Conservation (phyloP, 2,113 vertebrate genomes). For the Chroicocephalus ridibundus region DNA sequence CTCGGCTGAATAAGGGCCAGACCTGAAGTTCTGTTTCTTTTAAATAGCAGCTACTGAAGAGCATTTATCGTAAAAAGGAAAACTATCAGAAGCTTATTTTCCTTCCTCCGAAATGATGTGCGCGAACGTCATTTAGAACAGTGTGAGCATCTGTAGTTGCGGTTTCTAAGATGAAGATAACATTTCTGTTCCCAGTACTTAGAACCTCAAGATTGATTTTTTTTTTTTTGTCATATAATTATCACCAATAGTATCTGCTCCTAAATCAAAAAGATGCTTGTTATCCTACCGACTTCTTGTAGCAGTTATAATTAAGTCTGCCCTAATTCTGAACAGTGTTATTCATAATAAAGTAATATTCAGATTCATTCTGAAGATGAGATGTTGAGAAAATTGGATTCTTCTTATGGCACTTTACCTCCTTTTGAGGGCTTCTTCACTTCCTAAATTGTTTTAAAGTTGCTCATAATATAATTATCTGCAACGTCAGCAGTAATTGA, state of each 20-base stretch:
- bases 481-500: background rate
- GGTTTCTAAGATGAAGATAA: background rate
- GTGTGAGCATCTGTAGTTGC: background rate
- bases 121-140: background rate
- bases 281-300: background rate
- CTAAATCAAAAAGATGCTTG: background rate
- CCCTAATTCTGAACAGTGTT: background rate
- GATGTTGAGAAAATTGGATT: constrained; percentile 10
- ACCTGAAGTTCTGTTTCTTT: background rate
- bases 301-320: background rate
- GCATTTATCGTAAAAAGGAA: background rate
- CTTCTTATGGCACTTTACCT: background rate
- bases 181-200: background rate
- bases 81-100: background rate
- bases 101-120: background rate
- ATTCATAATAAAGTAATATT: background rate
- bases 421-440: background rate
- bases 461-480: background rate
- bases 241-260: background rate
- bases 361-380: background rate
- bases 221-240: background rate
- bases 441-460: background rate
- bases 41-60: background rate
- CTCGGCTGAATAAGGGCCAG: background rate
- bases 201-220: background rate